A percentile compares a stretch with the other conserved stretches of the same genome.
Evolutionary conservation across 2,888 invertebrate species (phyloP).

Genomic region (Andrena dorsata): DNA sequence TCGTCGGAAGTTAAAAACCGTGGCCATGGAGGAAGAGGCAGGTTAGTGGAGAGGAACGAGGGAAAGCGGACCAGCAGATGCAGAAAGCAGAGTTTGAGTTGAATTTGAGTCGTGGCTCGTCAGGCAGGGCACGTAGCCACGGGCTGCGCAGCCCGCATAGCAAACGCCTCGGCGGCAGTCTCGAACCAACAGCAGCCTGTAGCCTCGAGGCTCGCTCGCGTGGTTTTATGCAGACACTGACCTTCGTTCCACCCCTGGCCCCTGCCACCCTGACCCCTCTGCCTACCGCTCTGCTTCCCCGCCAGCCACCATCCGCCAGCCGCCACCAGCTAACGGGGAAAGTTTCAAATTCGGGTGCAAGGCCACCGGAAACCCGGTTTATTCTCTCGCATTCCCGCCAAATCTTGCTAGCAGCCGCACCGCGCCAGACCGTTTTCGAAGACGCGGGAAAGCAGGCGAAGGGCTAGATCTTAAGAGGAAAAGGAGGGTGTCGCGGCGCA

Average conservation of each 20-base stretch:
- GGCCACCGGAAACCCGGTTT: constrained; percentile 80
- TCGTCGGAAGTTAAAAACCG: constrained; percentile 39
- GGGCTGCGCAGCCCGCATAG: constrained; percentile 84
- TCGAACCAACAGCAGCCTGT: constrained; percentile 76
- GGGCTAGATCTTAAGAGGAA: constrained; percentile 12
- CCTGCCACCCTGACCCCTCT: constrained; percentile 52
- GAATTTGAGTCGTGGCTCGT: constrained; percentile 83
- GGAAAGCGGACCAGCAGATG: constrained; percentile 78
- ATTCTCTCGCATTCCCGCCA: constrained; percentile 51
- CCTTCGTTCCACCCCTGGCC: constrained; percentile 80
- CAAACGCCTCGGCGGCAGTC: constrained; percentile 78
- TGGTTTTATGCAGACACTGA: constrained; percentile 85
- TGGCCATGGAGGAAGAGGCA: constrained; percentile 25
- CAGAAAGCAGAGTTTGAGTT: constrained; percentile 82
- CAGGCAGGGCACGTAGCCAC: constrained; percentile 83
- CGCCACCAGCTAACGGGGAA: constrained; percentile 78
- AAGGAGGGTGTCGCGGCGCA: constrained; percentile 44
- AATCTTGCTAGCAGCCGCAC: not conserved
- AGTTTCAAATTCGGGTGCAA: constrained; percentile 84
- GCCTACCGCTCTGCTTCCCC: constrained; percentile 57
- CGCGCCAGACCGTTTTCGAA: not conserved
- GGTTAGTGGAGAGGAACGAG: constrained; percentile 53
- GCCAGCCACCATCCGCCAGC: constrained; percentile 20
- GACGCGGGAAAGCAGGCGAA: constrained; percentile 13
- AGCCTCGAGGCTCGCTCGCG: constrained; percentile 79